Base-by-base conservation (phyloP, 2,797 vertebrate genomes). In the Anguilla megastoma region DNA sequence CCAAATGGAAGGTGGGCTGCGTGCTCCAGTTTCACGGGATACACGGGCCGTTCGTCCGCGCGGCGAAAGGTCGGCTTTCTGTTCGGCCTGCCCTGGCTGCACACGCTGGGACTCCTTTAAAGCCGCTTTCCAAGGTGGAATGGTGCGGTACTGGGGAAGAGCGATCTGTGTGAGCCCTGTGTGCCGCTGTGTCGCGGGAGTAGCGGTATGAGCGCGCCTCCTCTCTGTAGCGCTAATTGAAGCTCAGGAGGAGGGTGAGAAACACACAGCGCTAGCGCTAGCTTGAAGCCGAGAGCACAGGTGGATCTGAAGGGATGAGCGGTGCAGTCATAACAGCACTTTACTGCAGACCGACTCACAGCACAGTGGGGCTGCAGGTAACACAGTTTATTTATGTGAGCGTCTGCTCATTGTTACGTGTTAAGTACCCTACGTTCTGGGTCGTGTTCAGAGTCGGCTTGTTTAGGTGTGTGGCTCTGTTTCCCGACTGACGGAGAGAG, bases 1-100 rank as follows among this genome's bases (percentile, higher is more conserved):
- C 27, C 79, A 79, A 79, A 36, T 33, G 86, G 52, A 79, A 66
- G 86, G 21, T 58, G 50, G 86, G 36, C 56, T 71, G 21, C 1
- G 63, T 54, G 56, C 33, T 60, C 30, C 24, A 33, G 12, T 63
- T 85, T 45, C 27, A 8, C 2, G 30, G 48, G 82, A 30, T 84
- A 1, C 33, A 1, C 3, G 24, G 76, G 12, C 9, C 1, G 21
- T 41, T 45, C 24, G 0, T 21, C 14, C 4, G n/a, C 30, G 5
- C 14, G 18, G 14, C 5, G 41, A 21, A 36, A 60, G 24, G 36
- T 24, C 21, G 14, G 4, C 0, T 36, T 8, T 45, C 18, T 82
- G 3, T 48, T 24, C 5, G 36, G 12, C 45, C 21, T 48, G 76
- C 36, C 45, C 45, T 4, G 80, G 9, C 2, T 27, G 48, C 4